Conservation (phyloP, 1,140 invertebrate genomes). For the Drosophila jambulina region DNA sequence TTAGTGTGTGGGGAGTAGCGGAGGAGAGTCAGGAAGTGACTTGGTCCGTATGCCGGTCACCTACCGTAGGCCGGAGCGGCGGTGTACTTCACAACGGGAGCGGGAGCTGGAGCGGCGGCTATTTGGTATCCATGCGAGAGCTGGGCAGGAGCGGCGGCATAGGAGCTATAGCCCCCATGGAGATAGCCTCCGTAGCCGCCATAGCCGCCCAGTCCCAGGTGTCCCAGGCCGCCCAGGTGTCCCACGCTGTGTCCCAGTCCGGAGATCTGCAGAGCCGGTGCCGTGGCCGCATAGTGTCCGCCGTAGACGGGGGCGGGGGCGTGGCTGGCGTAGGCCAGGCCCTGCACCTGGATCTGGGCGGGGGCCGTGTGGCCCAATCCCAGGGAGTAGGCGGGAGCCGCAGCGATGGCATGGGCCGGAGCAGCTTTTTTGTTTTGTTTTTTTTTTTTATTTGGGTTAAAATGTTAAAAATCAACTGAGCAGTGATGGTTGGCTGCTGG, state of each 20-base stretch:
- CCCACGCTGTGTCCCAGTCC: slow-evolving; percentile 31
- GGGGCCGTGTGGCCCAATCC: slow-evolving; percentile 65
- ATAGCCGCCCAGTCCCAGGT: slow-evolving; percentile 35
- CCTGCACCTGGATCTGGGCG: slow-evolving; percentile 66
- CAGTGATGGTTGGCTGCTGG: slow-evolving; percentile 38
- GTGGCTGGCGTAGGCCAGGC: slow-evolving; percentile 54
- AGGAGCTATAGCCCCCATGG: slow-evolving; percentile 54
- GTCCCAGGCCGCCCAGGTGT: slow-evolving; percentile 22
- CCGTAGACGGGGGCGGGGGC: slow-evolving; percentile 48
- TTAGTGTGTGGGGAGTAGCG: slow-evolving; percentile 9
- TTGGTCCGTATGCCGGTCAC: slow-evolving; percentile 21
- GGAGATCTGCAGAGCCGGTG: slow-evolving; percentile 70
- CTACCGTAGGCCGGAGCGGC: slow-evolving; percentile 82
- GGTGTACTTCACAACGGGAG: slow-evolving; percentile 71
- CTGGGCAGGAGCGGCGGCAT: slow-evolving; percentile 50
- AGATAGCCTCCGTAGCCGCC: slow-evolving; percentile 50
- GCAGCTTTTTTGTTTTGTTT: slow-evolving; percentile 41
- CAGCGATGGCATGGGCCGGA: slow-evolving; percentile 46
- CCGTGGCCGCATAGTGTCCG: slow-evolving; percentile 68
- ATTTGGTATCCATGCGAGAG: slow-evolving; percentile 67
- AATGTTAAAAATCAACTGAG: slow-evolving; percentile 47
- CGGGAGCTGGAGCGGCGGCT: slow-evolving; percentile 59
- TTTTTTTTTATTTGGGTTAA: slow-evolving; percentile 43
- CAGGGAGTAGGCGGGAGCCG: slow-evolving; percentile 63
- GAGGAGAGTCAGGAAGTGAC: not conserved